Evolutionary conservation across 2,797 vertebrate species (phyloP), one percentile per base, ranked within the genome.

Genomic region (Diplodus puntazzo): DNA sequence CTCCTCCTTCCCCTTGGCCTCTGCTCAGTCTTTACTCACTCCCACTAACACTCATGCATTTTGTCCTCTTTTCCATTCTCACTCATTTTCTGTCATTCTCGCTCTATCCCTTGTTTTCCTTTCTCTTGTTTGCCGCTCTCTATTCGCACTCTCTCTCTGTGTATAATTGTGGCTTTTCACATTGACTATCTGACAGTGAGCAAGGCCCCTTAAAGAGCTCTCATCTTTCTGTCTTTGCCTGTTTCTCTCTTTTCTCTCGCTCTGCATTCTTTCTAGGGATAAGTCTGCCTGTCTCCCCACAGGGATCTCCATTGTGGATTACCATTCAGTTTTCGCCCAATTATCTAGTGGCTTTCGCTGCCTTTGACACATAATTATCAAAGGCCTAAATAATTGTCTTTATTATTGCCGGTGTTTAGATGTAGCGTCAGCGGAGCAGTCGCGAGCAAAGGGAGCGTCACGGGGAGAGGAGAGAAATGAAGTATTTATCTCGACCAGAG

Each of bases 291-390:
- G 84, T 92, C 89, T 90, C 92, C 92, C 88, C 82, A 88, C 68
- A 82, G 93, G 95, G 94, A 93, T 94, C 88, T 89, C 91, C 87
- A 94, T 95, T 95, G 94, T 95, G 94, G 93, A 95, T 95, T 95
- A 94, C 92, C 88, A 95, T 95, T 95, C 92, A 94, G 92, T 95
- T 94, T 94, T 95, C 84, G 88, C 91, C 94, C 94, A 95, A 96
- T 96, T 96, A 96, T 95, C 95, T 94, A 89, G 93, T 94, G 94
- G 93, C 93, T 94, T 94, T 94, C 84, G 85, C 92, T 95, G 93
- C 89, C 93, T 95, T 95, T 95, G 95, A 96, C 95, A 95, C 93
- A 91, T 95, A 95, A 96, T 96, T 96, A 96, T 95, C 94, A 96
- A 95, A 95, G 94, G 92, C 93, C 94, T 95, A 95, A 95, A 95